Evolutionary conservation across 2,113 vertebrate species (phyloP).

Genomic region (Morone saxatilis): DNA sequence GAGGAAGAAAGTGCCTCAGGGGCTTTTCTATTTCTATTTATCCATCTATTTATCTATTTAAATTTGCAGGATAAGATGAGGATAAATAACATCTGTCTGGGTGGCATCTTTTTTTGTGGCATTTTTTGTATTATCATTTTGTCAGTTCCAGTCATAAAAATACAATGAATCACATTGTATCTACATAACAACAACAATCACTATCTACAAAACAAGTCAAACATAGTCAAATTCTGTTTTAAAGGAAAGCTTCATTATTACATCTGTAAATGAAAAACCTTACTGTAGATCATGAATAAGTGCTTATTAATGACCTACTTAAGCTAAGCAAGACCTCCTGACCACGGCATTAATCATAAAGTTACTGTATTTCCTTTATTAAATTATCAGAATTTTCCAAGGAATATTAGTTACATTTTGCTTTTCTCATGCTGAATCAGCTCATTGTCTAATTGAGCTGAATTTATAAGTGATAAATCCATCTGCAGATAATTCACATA

Average conservation of each 20-base stretch:
- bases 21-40: not conserved
- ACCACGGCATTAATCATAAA: not conserved
- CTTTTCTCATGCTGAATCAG: not conserved
- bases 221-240: not conserved
- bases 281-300: not conserved
- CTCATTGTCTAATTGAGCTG: not conserved
- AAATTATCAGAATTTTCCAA: not conserved
- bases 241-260: not conserved
- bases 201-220: not conserved
- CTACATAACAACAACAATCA: not conserved
- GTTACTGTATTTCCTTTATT: not conserved
- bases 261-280: not conserved
- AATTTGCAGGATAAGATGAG: not conserved
- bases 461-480: not conserved
- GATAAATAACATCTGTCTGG: not conserved
- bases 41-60: too few relatives aligned
- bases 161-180: not conserved
- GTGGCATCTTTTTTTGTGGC: not conserved
- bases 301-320: constrained; percentile 13
- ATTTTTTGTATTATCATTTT: not conserved
- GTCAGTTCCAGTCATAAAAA: not conserved
- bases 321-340: not conserved
- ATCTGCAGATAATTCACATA: not conserved
- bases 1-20: not conserved
- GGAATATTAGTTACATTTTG: not conserved